phyloP scores from a whole-genome alignment of 2,797 vertebrate species.

The Malurus splendens region DNA sequence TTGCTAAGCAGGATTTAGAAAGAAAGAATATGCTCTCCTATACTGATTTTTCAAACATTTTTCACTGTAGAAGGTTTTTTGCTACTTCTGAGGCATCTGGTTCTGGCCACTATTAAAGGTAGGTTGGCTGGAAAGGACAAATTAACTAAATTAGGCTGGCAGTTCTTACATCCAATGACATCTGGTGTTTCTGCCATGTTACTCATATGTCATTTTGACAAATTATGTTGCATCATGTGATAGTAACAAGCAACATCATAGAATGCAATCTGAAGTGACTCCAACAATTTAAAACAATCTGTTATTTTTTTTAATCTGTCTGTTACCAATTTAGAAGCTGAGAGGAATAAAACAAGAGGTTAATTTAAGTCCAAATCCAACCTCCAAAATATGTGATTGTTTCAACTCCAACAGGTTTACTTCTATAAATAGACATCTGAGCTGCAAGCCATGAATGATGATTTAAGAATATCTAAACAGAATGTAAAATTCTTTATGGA shows the following conservation, averaged over 20 bases:
- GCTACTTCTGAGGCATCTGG: neutral
- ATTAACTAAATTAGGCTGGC: conserved; percentile 16
- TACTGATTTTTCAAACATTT: neutral
- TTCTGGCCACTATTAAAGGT: neutral
- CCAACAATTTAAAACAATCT: conserved; percentile 25
- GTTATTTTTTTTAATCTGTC: neutral
- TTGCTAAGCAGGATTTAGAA: neutral
- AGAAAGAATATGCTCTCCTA: neutral
- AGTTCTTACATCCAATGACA: conserved; percentile 4
- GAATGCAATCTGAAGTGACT: conserved; percentile 29
- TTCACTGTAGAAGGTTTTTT: neutral
- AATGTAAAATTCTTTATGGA: neutral
- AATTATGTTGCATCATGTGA: conserved; percentile 14
- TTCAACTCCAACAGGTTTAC: neutral
- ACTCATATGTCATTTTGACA: conserved; percentile 27
- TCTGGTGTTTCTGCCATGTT: conserved; percentile 32
- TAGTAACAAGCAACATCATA: conserved; percentile 1
- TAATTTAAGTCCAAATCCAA: neutral
- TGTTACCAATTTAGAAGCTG: neutral
- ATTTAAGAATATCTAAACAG: neutral
- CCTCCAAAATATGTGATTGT: neutral
- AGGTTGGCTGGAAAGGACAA: neutral
- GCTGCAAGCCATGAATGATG: neutral
- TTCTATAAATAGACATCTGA: neutral
- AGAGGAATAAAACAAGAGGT: neutral